phyloP scores from a whole-genome alignment of 2,113 vertebrate genomes.

The Rhinichthys klamathensis region DNA sequence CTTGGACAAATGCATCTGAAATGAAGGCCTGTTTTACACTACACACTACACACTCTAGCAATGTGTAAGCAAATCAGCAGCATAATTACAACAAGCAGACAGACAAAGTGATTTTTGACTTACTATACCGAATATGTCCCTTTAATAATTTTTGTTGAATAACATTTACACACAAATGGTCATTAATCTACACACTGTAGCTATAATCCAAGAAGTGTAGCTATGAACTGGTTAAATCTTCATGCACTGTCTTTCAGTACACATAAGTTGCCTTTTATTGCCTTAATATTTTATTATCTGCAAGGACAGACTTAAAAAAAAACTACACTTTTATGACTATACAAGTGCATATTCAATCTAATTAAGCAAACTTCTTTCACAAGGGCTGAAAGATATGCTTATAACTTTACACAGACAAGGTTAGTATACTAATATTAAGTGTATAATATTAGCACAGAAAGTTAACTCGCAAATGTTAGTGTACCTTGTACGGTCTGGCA shows the following conservation, averaged over 20 bases:
- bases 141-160: neutral
- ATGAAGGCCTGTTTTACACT: too few relatives aligned
- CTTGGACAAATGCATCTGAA: too few relatives aligned
- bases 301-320: neutral
- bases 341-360: neutral
- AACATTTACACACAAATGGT: neutral
- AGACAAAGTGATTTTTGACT: neutral
- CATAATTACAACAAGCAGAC: neutral
- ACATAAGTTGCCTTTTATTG: neutral
- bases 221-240: neutral
- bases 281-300: neutral
- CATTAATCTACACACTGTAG: too few relatives aligned
- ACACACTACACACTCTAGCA: too few relatives aligned
- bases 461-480: neutral
- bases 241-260: neutral
- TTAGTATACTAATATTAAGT: too few relatives aligned
- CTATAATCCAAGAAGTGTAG: neutral
- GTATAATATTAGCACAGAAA: neutral
- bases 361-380: neutral
- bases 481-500: constrained; percentile 72
- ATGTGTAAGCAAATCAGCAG: neutral
- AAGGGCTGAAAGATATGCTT: neutral
- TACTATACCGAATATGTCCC: neutral
- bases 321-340: neutral
- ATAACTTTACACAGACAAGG: neutral